Evolutionary conservation across 2,888 invertebrate genomes (phyloP).

Genomic region (Crepidodera aurea): DNA sequence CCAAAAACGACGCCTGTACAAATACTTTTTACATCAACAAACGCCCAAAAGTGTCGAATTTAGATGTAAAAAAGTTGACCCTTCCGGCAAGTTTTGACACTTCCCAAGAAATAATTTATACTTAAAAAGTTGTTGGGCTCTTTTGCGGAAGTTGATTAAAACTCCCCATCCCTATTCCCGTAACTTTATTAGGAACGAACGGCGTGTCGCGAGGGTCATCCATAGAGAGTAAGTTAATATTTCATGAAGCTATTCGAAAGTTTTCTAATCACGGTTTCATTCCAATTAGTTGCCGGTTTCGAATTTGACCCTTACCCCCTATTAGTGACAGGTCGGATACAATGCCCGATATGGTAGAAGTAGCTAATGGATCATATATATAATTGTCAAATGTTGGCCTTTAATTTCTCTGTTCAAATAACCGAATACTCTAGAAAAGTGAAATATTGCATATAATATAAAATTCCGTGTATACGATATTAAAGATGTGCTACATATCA

Average conservation of each 20-base stretch:
- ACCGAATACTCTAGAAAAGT: too few relatives aligned
- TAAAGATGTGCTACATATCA: too few relatives aligned
- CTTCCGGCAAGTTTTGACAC: conserved; percentile 10
- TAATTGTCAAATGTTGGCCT: too few relatives aligned
- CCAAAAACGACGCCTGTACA: too few relatives aligned
- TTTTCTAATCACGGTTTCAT: conserved; percentile 30
- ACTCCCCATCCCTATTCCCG: neutral
- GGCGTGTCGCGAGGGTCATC: conserved; percentile 18
- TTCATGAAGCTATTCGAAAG: conserved; percentile 25
- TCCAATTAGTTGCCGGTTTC: conserved; percentile 20
- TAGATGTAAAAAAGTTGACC: neutral
- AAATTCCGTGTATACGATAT: too few relatives aligned
- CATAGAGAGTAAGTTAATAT: conserved; percentile 22
- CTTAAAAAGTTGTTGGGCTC: conserved; percentile 13
- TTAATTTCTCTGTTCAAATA: too few relatives aligned
- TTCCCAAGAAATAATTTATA: conserved; percentile 15
- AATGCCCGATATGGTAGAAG: too few relatives aligned
- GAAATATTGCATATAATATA: too few relatives aligned
- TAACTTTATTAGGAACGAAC: conserved; percentile 10
- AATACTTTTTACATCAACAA: too few relatives aligned
- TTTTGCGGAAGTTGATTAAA: conserved; percentile 22
- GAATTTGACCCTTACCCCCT: conserved; percentile 12
- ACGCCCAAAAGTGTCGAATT: neutral
- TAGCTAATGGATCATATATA: too few relatives aligned
- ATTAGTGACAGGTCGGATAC: neutral